phyloP scores from a whole-genome alignment of 2,113 vertebrate genomes.

The Gymnocephalus cernua region DNA sequence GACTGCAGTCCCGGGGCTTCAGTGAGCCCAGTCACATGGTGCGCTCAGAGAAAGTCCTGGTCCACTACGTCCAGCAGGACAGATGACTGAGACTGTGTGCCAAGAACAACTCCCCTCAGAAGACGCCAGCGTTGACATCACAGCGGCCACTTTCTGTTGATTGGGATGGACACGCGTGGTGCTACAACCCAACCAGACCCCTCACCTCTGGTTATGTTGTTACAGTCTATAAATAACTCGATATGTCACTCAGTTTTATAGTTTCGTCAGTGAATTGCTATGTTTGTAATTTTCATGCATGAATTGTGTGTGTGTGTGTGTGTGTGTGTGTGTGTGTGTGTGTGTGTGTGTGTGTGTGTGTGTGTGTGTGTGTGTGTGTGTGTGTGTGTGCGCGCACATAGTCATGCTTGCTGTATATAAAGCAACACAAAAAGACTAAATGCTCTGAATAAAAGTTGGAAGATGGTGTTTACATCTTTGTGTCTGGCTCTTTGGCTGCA shows the following conservation, averaged over 20 bases:
- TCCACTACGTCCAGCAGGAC: slow-evolving; percentile 59
- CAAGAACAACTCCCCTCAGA: no score
- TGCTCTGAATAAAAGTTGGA: slow-evolving; percentile 26
- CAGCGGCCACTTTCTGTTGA: neutral
- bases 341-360: neutral
- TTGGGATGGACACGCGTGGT: neutral
- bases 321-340: no score
- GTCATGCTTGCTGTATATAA: slow-evolving; percentile 22
- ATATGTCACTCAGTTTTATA: neutral
- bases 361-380: no score
- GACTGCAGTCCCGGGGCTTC: slow-evolving; percentile 56
- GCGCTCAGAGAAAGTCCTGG: slow-evolving; percentile 69
- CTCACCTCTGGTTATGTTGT: neutral
- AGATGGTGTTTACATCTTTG: neutral
- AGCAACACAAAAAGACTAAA: neutral
- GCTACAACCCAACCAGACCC: neutral
- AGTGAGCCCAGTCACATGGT: slow-evolving; percentile 55
- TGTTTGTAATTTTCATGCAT: slow-evolving; percentile 21
- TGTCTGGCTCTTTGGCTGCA: neutral
- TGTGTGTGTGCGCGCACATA: neutral
- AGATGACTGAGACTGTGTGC: slow-evolving; percentile 46
- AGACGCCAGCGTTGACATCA: no score
- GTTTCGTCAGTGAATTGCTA: neutral
- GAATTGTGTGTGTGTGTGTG: neutral
- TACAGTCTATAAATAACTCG: neutral